A percentile compares a stretch with the other conserved stretches of the same genome.
phyloP scores from a whole-genome alignment of 2,888 invertebrate genomes.

The Heliconius ethilla region DNA sequence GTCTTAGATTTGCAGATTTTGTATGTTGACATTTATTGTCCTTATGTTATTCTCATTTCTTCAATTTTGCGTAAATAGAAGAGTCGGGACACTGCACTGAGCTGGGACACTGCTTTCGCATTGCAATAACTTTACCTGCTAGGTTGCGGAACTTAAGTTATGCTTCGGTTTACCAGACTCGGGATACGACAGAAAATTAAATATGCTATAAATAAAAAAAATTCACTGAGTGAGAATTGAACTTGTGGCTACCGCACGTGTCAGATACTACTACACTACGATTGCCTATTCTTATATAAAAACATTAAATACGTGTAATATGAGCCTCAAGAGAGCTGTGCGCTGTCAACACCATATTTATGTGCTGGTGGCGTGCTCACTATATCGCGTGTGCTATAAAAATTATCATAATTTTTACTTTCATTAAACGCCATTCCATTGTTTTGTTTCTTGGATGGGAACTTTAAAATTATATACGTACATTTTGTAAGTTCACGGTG shows the following conservation, averaged over 20 bases:
- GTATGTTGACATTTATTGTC: too few species aligned
- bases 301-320: neutral
- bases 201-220: neutral
- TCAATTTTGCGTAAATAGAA: too few species aligned
- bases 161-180: neutral
- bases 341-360: conserved; percentile 13
- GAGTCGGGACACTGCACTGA: too few species aligned
- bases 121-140: too few species aligned
- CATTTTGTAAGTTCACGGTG: neutral
- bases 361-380: neutral
- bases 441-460: conserved; percentile 16
- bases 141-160: neutral
- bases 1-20: neutral
- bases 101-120: too few species aligned
- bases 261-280: neutral
- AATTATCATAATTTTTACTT: conserved; percentile 1
- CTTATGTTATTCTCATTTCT: too few species aligned
- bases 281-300: neutral
- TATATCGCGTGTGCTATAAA: conserved; percentile 6
- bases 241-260: neutral
- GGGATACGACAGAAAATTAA: neutral
- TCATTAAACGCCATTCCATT: conserved; percentile 16
- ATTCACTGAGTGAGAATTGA: neutral
- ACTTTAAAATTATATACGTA: neutral
- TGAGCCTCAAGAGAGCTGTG: conserved; percentile 1